Base-by-base conservation (phyloP, 2,888 invertebrate species). In the Choreutis nemorana region DNA sequence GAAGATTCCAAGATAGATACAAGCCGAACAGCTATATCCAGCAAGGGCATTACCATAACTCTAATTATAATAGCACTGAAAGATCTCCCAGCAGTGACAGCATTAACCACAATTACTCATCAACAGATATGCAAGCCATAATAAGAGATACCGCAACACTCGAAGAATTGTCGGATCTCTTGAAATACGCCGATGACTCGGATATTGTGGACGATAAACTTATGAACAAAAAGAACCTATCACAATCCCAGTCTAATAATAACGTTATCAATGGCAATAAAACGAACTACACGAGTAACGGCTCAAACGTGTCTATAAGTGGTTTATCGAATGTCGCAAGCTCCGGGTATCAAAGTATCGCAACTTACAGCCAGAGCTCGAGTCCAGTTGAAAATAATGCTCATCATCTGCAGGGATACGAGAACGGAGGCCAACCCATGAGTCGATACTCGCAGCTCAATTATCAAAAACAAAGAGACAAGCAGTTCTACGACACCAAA, bases 331-430 rank as follows among this genome's bases (percentile, higher is more conserved):
- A 87, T 37, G 87, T 87, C 5, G 91, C 90, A 18, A 90, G 90
- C 46, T 92, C 92, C 1, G 93, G 93, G 4, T 93, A 93, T 65
- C 93, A 93, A 68, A 92, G 92, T 49, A 90, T 92, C 51, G 90
- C 90, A 20, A 90, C 91, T 2, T 91, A 90, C 65, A 91, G 91
- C 59, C 91, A 91, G 63, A 91, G 91, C 42, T 90, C 89, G 46
- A 91, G 91, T 58, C 92, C 92, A 22, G 87, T 91, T 12, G 92
- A 92, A 55, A 81, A 84, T 32, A 79, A 81, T 25, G 62, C 62
- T 3, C 77, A 72, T 31, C 68, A 60, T 33, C 75, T 75, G 32
- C 72, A 66, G 36, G 55, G 70, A 1, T 78, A 59, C 35, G 77
- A 78, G 42, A 77, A 75, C 35, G 77, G 77, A 18, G 77, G 77